Evolutionary conservation across 1,140 invertebrate genomes (phyloP), one percentile per base, ranked within the genome.

Genomic region (Anthonomus grandis): DNA sequence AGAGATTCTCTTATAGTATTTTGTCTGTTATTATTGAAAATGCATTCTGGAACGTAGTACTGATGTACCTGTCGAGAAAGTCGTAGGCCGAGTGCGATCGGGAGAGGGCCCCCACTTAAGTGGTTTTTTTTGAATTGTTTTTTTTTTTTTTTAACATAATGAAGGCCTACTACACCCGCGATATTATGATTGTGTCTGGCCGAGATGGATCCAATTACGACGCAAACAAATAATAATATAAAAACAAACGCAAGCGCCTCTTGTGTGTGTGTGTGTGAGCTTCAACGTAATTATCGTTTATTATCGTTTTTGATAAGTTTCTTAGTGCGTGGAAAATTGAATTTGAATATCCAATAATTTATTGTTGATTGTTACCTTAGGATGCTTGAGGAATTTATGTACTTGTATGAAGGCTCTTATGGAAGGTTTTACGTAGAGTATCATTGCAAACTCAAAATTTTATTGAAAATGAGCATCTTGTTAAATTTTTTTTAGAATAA

Each of bases 371-470:
- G 6, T 8, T 8, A 8, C 6, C 6, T 6, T 8, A 31, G 19
- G 38, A 1, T 3, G 25, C 25, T n/a, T 3, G n/a, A 27, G n/a
- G 13, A n/a, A 17, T 8, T 18, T 15, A 48, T 9, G 31, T n/a
- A 48, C 25, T 48, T 34, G 10, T 10, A 19, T 48, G 21, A 34
- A 13, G 21, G 36, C 37, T 24, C 41, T 23, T 24, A 51, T 21
- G 25, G 25, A 38, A 23, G 23, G 23, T 24, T 41, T 41, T 25
- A 24, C 49, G n/a, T 17, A 19, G 12, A 39, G 15, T n/a, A n/a
- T n/a, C n/a, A n/a, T 41, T 13, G 49, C 49, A 39, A 51, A 51
- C 37, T 41, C 39, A 41, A 51, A 51, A 51, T 51, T n/a, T n/a
- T n/a, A n/a, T n/a, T n/a, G n/a, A n/a, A n/a, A n/a, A n/a, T n/a